Evolutionary conservation across 53 echinoderm and acorn worm genomes (phyloP).

Genomic region (Apostichopus leukothele): DNA sequence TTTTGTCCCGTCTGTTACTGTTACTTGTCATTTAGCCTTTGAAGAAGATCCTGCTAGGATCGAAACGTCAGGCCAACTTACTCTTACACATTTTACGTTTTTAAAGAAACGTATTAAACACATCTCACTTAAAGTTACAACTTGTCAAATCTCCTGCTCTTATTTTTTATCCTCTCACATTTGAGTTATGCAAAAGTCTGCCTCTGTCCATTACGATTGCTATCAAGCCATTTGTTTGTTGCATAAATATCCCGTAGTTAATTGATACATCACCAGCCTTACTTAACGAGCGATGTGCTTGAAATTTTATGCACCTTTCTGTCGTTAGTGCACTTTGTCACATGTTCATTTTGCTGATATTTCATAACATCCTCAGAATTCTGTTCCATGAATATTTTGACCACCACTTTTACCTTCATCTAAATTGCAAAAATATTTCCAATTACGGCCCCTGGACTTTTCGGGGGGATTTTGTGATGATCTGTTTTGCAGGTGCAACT

Average conservation of each 20-base stretch:
- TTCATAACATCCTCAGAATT: not conserved
- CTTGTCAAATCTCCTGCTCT: too few relatives aligned
- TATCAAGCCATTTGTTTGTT: too few relatives aligned
- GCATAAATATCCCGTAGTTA: not conserved
- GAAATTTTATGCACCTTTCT: not conserved
- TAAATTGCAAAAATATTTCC: not conserved
- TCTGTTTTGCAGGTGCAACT: not conserved
- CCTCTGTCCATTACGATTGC: too few relatives aligned
- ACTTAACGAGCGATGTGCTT: not conserved
- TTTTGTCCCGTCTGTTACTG: too few relatives aligned
- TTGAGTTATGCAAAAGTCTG: too few relatives aligned
- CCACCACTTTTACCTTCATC: not conserved
- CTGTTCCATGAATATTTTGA: not conserved
- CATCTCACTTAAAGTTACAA: too few relatives aligned
- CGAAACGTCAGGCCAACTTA: too few relatives aligned
- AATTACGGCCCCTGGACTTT: not conserved
- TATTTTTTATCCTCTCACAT: too few relatives aligned
- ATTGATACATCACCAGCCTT: not conserved
- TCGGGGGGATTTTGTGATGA: not conserved
- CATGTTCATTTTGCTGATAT: not conserved
- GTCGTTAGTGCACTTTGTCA: not conserved
- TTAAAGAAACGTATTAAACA: too few relatives aligned
- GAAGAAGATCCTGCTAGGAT: too few relatives aligned
- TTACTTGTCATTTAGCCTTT: too few relatives aligned
- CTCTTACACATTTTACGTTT: too few relatives aligned